These are phyloP conservation scores for Pyrocoelia pectoralis DNA, from an alignment of 2,888 invertebrate genomes.

Conservation along the genomic window DNA sequence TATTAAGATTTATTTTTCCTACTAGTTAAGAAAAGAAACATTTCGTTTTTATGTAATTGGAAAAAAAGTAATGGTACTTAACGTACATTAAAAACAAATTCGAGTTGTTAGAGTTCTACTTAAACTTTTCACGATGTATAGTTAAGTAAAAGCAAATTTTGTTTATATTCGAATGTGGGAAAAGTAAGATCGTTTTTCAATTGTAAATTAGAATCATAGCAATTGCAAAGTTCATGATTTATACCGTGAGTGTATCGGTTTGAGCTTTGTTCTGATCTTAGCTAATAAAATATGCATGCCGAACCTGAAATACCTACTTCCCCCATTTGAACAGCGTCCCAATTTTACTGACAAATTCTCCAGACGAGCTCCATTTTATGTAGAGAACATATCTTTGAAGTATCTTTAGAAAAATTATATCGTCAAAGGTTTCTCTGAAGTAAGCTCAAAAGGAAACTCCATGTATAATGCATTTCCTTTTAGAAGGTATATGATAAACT, in stretches of 20 bases:
- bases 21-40: background rate
- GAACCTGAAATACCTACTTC: conserved; percentile 27
- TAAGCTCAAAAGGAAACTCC: conserved; percentile 24
- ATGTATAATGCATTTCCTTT: conserved; percentile 35
- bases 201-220: background rate
- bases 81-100: too few species aligned
- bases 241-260: conserved; percentile 20
- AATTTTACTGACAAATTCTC: conserved; percentile 20
- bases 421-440: conserved; percentile 22
- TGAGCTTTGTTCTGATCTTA: conserved; percentile 21
- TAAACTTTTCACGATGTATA: too few species aligned
- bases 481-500: conserved; percentile 31
- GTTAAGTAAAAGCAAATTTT: too few species aligned
- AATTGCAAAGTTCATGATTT: conserved; percentile 25
- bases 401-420: conserved; percentile 26
- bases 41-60: background rate
- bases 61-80: too few species aligned
- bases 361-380: background rate
- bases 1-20: background rate
- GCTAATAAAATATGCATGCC: conserved; percentile 30
- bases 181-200: background rate
- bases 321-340: conserved; percentile 20
- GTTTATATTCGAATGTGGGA: too few species aligned
- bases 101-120: too few species aligned
- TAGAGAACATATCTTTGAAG: conserved; percentile 23